Evolutionary conservation across 2,797 vertebrate species (phyloP).

Genomic region (Lycodopsis pacificus): DNA sequence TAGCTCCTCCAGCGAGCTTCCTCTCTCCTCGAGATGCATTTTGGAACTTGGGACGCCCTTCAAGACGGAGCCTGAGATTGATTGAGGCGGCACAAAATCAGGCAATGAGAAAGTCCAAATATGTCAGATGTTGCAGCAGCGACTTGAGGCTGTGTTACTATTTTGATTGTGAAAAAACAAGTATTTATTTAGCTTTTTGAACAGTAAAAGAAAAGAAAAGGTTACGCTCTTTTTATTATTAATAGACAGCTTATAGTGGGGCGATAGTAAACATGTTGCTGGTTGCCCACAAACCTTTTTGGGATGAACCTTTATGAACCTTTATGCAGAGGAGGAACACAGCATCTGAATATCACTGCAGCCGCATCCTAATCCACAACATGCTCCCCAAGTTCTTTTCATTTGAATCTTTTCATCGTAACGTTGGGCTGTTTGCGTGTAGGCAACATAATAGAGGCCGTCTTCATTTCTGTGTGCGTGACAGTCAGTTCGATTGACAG

Average conservation of each 20-base stretch:
- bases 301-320: no score
- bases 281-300: background rate
- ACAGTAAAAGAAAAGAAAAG: background rate
- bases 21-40: no score
- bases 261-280: background rate
- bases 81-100: no score
- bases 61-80: no score
- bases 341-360: constrained; percentile 1
- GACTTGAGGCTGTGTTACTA: background rate
- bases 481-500: constrained; percentile 51
- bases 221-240: background rate
- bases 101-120: no score
- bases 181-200: background rate
- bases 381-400: background rate
- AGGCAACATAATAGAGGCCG: constrained; percentile 25
- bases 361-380: background rate
- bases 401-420: background rate
- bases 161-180: no score
- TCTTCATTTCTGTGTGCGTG: constrained; percentile 36
- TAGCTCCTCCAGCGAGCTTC: no score
- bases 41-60: no score
- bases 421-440: background rate
- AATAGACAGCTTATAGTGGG: no score
- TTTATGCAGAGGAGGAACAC: background rate
- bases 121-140: background rate